phyloP scores from a whole-genome alignment of 1,140 invertebrate genomes.

The Heterodera carotae region DNA sequence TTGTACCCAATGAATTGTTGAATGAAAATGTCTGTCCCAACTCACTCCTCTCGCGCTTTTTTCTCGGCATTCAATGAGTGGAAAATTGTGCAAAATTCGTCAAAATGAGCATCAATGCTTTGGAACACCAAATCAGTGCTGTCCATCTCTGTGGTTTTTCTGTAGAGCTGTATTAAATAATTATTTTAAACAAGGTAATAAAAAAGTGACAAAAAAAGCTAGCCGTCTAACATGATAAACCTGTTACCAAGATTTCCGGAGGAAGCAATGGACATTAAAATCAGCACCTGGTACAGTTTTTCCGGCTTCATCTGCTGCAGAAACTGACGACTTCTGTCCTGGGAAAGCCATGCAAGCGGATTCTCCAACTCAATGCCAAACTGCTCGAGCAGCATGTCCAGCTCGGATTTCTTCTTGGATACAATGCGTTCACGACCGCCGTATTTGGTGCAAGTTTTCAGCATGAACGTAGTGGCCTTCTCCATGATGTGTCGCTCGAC shows the following conservation, averaged over 20 bases:
- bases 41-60: slow-evolving; percentile 31
- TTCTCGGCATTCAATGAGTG: slow-evolving; percentile 20
- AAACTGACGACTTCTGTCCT: slow-evolving; percentile 46
- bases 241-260: too few relatives aligned
- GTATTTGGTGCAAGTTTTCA: slow-evolving; percentile 26
- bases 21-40: neutral
- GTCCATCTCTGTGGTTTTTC: slow-evolving; percentile 31
- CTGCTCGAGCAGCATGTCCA: slow-evolving; percentile 45
- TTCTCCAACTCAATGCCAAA: slow-evolving; percentile 50
- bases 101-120: slow-evolving; percentile 26
- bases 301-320: slow-evolving; percentile 51
- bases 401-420: slow-evolving; percentile 31
- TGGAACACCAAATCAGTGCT: slow-evolving; percentile 19
- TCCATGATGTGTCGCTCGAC: slow-evolving; percentile 37
- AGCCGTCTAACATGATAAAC: too few relatives aligned
- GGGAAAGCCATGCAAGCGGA: slow-evolving; percentile 51
- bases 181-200: neutral
- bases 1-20: neutral
- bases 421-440: slow-evolving; percentile 33
- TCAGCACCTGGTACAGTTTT: slow-evolving; percentile 46
- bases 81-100: slow-evolving; percentile 18
- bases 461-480: slow-evolving; percentile 1
- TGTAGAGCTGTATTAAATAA: slow-evolving; percentile 19
- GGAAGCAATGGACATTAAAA: too few relatives aligned
- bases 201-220: neutral